phyloP scores from a whole-genome alignment of 2,888 invertebrate genomes.

The Hipparchia semele region DNA sequence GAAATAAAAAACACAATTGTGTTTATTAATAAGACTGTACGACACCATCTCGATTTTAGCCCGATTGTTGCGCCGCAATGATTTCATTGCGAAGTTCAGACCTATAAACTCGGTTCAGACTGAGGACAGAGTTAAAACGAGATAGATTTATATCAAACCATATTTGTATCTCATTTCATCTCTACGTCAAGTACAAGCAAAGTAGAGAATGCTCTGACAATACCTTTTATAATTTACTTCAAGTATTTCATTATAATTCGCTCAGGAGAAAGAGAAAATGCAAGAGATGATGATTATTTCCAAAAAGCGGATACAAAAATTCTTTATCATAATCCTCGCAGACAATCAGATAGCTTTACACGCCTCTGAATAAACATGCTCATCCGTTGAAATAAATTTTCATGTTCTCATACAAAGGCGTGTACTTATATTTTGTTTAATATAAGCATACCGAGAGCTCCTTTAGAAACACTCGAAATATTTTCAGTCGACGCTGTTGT shows the following conservation, averaged over 20 bases:
- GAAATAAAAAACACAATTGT: no score
- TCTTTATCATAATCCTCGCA: constrained; percentile 18
- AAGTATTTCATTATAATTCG: neutral
- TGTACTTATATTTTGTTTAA: constrained; percentile 21
- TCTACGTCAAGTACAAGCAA: no score
- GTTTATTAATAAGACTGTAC: no score
- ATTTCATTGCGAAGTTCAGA: no score
- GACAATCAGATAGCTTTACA: constrained; percentile 9
- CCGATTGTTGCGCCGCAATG: no score
- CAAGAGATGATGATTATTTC: neutral
- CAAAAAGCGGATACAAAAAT: neutral
- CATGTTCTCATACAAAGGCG: constrained; percentile 17
- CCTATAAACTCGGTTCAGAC: no score
- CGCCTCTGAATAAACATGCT: constrained; percentile 21
- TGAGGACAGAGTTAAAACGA: no score
- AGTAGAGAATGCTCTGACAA: no score
- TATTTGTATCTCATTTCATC: no score
- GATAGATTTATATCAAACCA: no score
- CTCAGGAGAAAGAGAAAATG: neutral
- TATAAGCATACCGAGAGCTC: constrained; percentile 24
- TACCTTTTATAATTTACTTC: no score
- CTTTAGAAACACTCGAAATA: constrained; percentile 34
- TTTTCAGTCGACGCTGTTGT: constrained; percentile 33
- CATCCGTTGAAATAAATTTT: constrained; percentile 21
- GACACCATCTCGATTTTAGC: no score